Conservation (phyloP, 2,888 invertebrate genomes). For the Amblyteles armatorius region DNA sequence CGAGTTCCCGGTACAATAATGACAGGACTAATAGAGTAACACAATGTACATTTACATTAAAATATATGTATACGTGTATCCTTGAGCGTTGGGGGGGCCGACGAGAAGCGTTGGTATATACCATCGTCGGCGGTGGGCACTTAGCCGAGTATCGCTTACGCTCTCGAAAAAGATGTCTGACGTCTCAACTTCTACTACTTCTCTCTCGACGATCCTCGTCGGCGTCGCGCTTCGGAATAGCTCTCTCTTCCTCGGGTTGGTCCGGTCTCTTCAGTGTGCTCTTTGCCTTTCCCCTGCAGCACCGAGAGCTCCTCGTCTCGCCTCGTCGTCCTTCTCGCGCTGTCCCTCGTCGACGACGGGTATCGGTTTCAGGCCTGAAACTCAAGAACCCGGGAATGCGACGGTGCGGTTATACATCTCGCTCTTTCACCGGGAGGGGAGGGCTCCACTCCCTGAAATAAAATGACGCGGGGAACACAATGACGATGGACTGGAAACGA, state of each 20-base stretch:
- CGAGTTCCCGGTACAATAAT: conserved; percentile 27
- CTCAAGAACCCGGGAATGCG: conserved; percentile 76
- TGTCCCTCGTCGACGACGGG: conserved; percentile 67
- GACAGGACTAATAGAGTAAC: conserved; percentile 43
- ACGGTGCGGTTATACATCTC: conserved; percentile 63
- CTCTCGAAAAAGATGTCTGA: conserved; percentile 76
- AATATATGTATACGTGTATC: conserved; percentile 26
- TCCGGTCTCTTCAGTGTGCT: conserved; percentile 55
- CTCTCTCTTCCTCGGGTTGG: conserved; percentile 43
- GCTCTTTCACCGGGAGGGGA: conserved; percentile 12
- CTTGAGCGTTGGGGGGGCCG: conserved; percentile 58
- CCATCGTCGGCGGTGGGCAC: conserved; percentile 72
- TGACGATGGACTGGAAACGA: conserved; percentile 51
- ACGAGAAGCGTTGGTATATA: conserved; percentile 25
- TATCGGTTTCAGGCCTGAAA: conserved; percentile 80
- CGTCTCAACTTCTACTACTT: conserved; percentile 73
- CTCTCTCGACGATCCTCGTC: conserved; percentile 59
- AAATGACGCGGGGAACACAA: conserved; percentile 53
- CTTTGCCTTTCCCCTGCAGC: conserved; percentile 55
- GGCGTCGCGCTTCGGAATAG: conserved; percentile 30
- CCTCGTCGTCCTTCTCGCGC: conserved; percentile 45
- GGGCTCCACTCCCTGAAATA: conserved; percentile 52
- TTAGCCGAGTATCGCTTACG: conserved; percentile 81
- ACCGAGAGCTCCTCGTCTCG: conserved; percentile 44
- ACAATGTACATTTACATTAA: conserved; percentile 42